Evolutionary conservation across 2,113 vertebrate genomes (phyloP).

Genomic region (Cyprinus carpio): DNA sequence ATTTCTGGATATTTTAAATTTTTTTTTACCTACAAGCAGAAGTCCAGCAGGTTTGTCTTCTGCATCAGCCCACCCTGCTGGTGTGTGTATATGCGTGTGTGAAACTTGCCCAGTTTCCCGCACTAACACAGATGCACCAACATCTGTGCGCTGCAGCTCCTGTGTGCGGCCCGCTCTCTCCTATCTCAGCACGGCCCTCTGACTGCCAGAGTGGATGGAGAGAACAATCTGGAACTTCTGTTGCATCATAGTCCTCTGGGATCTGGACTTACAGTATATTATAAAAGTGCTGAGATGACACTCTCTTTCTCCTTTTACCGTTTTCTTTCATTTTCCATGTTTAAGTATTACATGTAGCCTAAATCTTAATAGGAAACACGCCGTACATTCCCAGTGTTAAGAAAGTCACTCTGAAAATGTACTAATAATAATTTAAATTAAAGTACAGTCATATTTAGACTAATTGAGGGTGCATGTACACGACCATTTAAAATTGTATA

Average conservation of each 20-base stretch:
- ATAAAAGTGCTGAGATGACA: constrained; percentile 63
- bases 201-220: constrained; percentile 84
- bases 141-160: constrained; percentile 88
- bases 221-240: constrained; percentile 76
- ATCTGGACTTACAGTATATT: constrained; percentile 66
- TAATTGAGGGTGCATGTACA: neutral
- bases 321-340: neutral
- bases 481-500: neutral
- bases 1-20: neutral
- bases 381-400: neutral
- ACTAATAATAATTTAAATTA: neutral
- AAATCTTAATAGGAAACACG: neutral
- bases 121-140: constrained; percentile 80
- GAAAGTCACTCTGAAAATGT: neutral
- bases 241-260: constrained; percentile 68
- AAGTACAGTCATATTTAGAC: neutral
- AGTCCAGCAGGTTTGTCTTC: constrained; percentile 52
- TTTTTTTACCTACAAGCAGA: constrained; percentile 18
- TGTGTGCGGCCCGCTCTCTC: constrained; percentile 83
- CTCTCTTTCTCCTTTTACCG: constrained; percentile 1
- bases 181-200: constrained; percentile 83
- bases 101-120: constrained; percentile 56
- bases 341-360: neutral
- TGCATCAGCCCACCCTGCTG: constrained; percentile 37
- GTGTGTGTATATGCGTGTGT: constrained; percentile 52